Base-by-base conservation (phyloP, 2,888 invertebrate species). In the Caenorhabditis uteleia region DNA sequence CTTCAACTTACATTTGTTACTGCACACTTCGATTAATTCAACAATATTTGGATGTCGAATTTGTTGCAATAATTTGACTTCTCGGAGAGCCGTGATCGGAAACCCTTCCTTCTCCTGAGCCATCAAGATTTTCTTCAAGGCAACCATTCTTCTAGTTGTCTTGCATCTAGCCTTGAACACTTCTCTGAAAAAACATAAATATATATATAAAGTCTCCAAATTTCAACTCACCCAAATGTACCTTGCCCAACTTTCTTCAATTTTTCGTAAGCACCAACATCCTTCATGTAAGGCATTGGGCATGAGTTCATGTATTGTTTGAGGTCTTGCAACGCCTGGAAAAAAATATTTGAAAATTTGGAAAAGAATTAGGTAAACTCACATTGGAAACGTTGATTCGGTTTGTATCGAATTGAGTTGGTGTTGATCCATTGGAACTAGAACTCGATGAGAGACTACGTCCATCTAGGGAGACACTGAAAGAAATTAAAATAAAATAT, bases 71-170 rank as follows among this genome's bases (percentile, higher is more conserved):
- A 98, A 97, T 80, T 92, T 90, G 57, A 99, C 95, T 87, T 98
- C 98, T 77, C 98, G 88, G 67, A 98, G 84, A 0, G 98, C 97
- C 33, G 98, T 98, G 71, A 98, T 98, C 0, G 98, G 98, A 84
- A 99, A 99, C 45, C 97, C 97, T 88, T 98, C 97, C 84, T 95
- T 97, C 86, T 98, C 97, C 85, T 98, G 98, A 82, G 98, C 97
- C 95, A 98, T 97, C 3, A 98, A 86, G 8, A 98, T 95, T 86
- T 97, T 98, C 83, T 98, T 98, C 90, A 98, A 90, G 0, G 98
- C 98, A 0, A 98, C 97, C 82, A 93, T 90, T 82, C 91, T 82
- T 89, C 85, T 91, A 48, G 89, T 90, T 66, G 88, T 90, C 82
- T 91, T 90, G 58, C 93, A 92, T 55, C 91, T 88, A 0, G 97